These are phyloP conservation scores for Drosophila leontia DNA, from an alignment of 1,140 invertebrate genomes.

Conservation along the genomic window DNA sequence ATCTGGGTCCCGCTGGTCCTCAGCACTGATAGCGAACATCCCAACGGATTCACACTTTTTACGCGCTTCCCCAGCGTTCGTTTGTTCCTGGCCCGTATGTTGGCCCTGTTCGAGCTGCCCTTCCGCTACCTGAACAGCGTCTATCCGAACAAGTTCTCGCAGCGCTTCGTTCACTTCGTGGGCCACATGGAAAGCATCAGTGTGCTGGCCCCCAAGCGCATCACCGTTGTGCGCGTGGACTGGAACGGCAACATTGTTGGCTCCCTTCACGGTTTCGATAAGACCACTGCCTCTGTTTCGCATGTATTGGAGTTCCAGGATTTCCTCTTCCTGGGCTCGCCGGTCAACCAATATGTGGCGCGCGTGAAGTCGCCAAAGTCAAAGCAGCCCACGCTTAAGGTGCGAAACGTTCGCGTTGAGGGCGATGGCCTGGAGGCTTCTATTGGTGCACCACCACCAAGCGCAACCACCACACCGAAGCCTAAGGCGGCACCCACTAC, in stretches of 20 bases:
- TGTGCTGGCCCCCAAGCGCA: constrained; percentile 81
- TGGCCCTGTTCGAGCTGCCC: constrained; percentile 86
- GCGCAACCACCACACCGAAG: constrained; percentile 50
- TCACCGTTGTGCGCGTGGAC: constrained; percentile 87
- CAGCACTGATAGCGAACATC: constrained; percentile 86
- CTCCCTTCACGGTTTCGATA: constrained; percentile 86
- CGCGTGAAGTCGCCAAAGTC: constrained; percentile 87
- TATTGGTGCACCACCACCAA: constrained; percentile 51
- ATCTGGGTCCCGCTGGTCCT: constrained; percentile 88
- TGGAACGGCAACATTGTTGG: constrained; percentile 88
- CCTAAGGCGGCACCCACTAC: constrained; percentile 47
- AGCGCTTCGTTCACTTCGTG: constrained; percentile 85
- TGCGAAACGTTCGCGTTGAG: constrained; percentile 79
- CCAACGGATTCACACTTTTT: constrained; percentile 85
- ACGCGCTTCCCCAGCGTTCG: constrained; percentile 87
- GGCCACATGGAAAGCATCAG: constrained; percentile 83
- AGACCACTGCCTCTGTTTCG: constrained; percentile 84
- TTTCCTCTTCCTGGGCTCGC: constrained; percentile 87
- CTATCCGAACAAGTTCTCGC: constrained; percentile 85
- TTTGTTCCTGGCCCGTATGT: constrained; percentile 86
- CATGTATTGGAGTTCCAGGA: constrained; percentile 88
- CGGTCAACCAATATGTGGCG: constrained; percentile 88
- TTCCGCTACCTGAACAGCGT: constrained; percentile 86
- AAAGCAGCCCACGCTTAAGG: constrained; percentile 81
- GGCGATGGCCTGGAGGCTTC: constrained; percentile 73